phyloP scores from a whole-genome alignment of 2,113 vertebrate genomes.

The Eurypyga helias region DNA sequence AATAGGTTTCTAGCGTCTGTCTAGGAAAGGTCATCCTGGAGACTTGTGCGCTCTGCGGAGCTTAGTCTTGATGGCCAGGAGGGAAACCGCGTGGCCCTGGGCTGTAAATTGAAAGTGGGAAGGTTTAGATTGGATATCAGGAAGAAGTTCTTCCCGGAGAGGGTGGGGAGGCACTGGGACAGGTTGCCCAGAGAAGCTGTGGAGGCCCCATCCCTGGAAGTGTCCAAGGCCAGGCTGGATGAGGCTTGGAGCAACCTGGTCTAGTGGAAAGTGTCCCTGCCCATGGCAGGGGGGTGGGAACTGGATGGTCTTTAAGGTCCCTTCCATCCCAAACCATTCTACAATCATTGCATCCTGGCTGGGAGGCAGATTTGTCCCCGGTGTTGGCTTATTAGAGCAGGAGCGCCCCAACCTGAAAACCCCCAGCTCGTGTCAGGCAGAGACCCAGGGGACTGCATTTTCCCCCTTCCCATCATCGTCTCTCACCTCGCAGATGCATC shows the following conservation, averaged over 20 bases:
- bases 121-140: no score
- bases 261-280: no score
- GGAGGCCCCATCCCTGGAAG: no score
- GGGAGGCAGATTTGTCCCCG: neutral
- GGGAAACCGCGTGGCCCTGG: neutral
- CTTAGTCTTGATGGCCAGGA: constrained; percentile 9
- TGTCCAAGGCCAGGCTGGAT: no score
- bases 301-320: no score
- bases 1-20: constrained; percentile 66
- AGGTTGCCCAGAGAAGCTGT: no score
- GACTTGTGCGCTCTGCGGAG: constrained; percentile 22
- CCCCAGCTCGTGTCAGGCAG: no score
- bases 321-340: neutral
- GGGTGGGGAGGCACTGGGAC: no score
- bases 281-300: no score
- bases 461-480: neutral
- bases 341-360: neutral
- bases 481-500: neutral
- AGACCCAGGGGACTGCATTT: rapidly evolving
- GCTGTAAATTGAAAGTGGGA: no score
- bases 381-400: neutral
- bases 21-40: constrained; percentile 74
- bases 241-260: no score
- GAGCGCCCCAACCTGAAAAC: neutral
- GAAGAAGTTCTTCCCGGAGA: no score